Percentiles rank a stretch among this genome's conserved stretches.
phyloP scores from a whole-genome alignment of 1,140 invertebrate species.

The Trinorchestia longiramus region DNA sequence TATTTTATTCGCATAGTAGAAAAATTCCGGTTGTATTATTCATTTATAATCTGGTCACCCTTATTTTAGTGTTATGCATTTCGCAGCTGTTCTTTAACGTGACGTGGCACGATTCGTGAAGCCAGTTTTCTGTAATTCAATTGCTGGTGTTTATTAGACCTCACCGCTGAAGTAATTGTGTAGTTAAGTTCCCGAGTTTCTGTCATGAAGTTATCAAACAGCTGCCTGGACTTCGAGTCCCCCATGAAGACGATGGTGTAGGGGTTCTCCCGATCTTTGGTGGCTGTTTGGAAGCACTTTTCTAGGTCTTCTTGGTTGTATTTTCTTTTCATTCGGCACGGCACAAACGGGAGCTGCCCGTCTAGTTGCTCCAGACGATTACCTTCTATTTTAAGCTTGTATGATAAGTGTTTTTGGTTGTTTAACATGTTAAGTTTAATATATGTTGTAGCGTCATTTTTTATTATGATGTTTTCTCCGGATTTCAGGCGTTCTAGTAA shows the following conservation, averaged over 20 bases:
- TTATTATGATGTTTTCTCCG: background rate
- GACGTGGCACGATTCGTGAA: background rate
- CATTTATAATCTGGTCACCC: too few relatives aligned
- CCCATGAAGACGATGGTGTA: conserved; percentile 43
- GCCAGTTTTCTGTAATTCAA: background rate
- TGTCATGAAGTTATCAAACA: conserved; percentile 1
- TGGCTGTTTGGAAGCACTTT: background rate
- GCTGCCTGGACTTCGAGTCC: background rate
- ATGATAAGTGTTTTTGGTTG: background rate
- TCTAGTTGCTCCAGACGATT: conserved; percentile 37
- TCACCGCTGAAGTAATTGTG: background rate
- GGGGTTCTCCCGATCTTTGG: background rate
- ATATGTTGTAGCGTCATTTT: background rate
- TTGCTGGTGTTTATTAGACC: background rate
- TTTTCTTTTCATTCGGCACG: conserved; percentile 3
- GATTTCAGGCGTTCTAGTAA: background rate
- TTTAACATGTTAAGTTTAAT: conserved; percentile 19
- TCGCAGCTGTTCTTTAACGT: background rate
- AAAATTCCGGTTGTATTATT: too few relatives aligned
- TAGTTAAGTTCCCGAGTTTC: background rate
- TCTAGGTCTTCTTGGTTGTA: background rate
- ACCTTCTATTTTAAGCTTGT: background rate
- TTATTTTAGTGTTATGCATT: too few relatives aligned
- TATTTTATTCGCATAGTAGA: too few relatives aligned
- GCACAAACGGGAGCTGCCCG: conserved; percentile 24